phyloP scores from a whole-genome alignment of 2,888 invertebrate genomes.

The Noctua pronuba region DNA sequence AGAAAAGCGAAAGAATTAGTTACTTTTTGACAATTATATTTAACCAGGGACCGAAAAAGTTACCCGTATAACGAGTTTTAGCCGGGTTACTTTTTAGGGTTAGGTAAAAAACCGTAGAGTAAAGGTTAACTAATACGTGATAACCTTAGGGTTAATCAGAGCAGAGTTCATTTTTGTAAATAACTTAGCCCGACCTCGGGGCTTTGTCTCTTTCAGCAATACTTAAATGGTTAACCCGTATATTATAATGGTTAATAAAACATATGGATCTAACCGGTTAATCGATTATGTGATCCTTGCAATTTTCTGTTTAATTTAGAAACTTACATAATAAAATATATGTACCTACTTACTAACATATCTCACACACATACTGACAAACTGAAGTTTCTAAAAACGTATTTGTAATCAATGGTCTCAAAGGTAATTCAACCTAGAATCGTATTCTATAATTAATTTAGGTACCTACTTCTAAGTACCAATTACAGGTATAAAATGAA shows the following conservation, averaged over 20 bases:
- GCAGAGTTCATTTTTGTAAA: not conserved
- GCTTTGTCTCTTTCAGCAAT: not conserved
- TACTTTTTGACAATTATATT: too few relatives aligned
- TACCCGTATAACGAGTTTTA: not conserved
- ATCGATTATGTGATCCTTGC: not conserved
- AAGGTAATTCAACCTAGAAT: conserved; percentile 50
- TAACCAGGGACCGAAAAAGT: too few relatives aligned
- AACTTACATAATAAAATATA: too few relatives aligned
- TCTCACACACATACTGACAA: conserved; percentile 2
- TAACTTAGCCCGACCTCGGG: not conserved
- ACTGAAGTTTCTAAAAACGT: not conserved
- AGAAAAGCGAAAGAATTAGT: too few relatives aligned
- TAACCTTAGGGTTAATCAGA: not conserved
- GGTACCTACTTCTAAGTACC: conserved; percentile 31
- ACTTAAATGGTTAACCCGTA: not conserved
- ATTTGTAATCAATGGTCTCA: conserved; percentile 37
- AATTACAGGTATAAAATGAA: conserved; percentile 52
- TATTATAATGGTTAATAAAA: not conserved
- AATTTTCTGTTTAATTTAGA: too few relatives aligned
- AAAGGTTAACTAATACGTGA: not conserved
- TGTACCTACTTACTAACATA: too few relatives aligned
- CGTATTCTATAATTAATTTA: conserved; percentile 52
- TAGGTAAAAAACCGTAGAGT: not conserved
- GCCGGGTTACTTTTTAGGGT: too few relatives aligned
- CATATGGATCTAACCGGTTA: not conserved